Conservation (phyloP, 1,140 invertebrate species). For the Bombus confusus region DNA sequence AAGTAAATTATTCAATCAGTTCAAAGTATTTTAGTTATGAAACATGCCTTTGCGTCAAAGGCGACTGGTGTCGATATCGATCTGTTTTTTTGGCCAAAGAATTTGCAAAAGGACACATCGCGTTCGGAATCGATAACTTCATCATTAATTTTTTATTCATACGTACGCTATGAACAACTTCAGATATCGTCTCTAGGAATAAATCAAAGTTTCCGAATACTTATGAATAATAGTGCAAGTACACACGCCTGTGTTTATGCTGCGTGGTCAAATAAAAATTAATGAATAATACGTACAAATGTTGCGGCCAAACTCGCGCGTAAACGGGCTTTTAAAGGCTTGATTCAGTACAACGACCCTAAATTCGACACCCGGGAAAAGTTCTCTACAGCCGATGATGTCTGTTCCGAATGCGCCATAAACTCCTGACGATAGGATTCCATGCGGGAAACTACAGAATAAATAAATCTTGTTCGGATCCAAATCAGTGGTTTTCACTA, state of each 20-base stretch:
- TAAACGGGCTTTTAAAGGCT: conserved; percentile 92
- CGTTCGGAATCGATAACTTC: no score
- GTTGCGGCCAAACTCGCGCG: conserved; percentile 87
- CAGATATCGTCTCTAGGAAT: accelerated
- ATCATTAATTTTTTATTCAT: no score
- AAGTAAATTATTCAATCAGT: no score
- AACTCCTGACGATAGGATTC: conserved; percentile 89
- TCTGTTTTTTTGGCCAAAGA: no score
- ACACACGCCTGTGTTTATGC: no score
- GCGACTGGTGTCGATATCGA: no score
- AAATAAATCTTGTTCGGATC: conserved; percentile 92
- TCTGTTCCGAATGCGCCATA: conserved; percentile 92
- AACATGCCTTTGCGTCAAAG: no score
- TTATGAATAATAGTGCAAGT: no score
- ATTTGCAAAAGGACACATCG: no score
- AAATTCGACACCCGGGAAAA: conserved; percentile 91
- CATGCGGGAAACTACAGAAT: conserved; percentile 95
- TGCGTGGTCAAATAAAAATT: not conserved
- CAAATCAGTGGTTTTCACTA: conserved; percentile 92
- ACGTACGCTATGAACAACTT: accelerated
- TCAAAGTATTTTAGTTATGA: no score
- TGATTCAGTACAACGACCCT: conserved; percentile 89
- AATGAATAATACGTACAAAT: not conserved
- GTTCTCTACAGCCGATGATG: conserved; percentile 86
- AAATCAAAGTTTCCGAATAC: no score